Base-by-base conservation (phyloP, 2,113 vertebrate species). In the Rhabdornis inornatus region DNA sequence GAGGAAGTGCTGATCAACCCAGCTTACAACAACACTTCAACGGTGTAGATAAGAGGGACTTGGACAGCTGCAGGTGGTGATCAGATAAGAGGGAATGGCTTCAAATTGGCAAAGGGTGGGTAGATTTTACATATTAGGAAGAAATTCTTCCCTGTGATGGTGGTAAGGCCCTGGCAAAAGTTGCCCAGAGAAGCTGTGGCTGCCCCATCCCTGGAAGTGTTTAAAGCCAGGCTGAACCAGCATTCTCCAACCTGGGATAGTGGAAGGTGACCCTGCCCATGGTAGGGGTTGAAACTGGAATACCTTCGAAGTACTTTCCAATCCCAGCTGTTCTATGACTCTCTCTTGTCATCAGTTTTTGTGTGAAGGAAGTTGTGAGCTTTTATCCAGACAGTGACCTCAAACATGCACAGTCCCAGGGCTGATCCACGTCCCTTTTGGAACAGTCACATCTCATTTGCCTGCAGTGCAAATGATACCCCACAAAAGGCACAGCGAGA, bases 401-500 rank as follows among this genome's bases (percentile, higher is more conserved):
- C 63, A 35, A 11, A 69, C 40, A 23, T 0, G 0, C 35, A 17
- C 3, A 0, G 52, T 52, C 31, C 39, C 0, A 0, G 47, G 25
- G 68, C 24, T 42, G 15, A 37, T 0, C 0, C 0, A 55, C 0
- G 2, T 27, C 47, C 37, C 40, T 71, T 69, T 74, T 27, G 89
- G 68, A 79, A 27, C 31, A 37, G 69, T 27, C 8, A 4, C 45
- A 39, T 22, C 80, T 52, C 81, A 19, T 45, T 56, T 40, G 31
- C 21, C 69, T 0, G 6, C 61, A 39, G 69, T 6, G 10, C 40
- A 28, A 86, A 27, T 0, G 49, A 30, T 6, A n/a, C 37, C 77
- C 63, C 25, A 13, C n/a, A 27, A 49, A 79, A 50, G 55, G 55
- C 19, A 18, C 65, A 35, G 63, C 0, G 0, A 70, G 60, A 23